phyloP scores from a whole-genome alignment of 2,888 invertebrate species.

The Cerastoderma edule region DNA sequence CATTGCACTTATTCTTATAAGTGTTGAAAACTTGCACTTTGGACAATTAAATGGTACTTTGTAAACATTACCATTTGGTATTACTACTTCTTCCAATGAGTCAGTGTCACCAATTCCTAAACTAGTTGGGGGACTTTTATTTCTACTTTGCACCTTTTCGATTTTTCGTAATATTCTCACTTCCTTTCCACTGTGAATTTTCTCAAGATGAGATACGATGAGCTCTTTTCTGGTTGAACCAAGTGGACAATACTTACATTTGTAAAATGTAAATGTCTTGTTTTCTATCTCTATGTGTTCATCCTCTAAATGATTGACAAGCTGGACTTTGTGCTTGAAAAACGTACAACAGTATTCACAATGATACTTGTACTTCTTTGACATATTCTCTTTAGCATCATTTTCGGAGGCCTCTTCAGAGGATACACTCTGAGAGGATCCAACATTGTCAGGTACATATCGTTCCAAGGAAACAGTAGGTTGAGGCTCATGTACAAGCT shows the following conservation, averaged over 20 bases:
- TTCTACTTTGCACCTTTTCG: constrained; percentile 34
- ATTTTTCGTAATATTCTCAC: constrained; percentile 57
- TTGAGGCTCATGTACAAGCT: constrained; percentile 26
- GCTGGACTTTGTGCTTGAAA: constrained; percentile 54
- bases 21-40: constrained; percentile 65
- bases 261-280: constrained; percentile 57
- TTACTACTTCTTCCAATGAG: constrained; percentile 40
- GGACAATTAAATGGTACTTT: constrained; percentile 66
- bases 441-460: not conserved
- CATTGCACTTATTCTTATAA: constrained; percentile 59
- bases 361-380: constrained; percentile 54
- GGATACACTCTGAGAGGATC: not conserved
- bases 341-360: constrained; percentile 60
- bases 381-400: not conserved
- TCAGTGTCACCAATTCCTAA: not conserved
- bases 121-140: too few species aligned
- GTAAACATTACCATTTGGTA: constrained; percentile 69
- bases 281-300: constrained; percentile 49
- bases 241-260: constrained; percentile 63
- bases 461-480: not conserved
- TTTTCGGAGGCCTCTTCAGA: not conserved
- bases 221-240: constrained; percentile 64
- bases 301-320: constrained; percentile 53
- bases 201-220: constrained; percentile 57
- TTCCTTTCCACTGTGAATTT: constrained; percentile 54